Base-by-base conservation (phyloP, 2,113 vertebrate genomes). In the Chiloscyllium plagiosum region DNA sequence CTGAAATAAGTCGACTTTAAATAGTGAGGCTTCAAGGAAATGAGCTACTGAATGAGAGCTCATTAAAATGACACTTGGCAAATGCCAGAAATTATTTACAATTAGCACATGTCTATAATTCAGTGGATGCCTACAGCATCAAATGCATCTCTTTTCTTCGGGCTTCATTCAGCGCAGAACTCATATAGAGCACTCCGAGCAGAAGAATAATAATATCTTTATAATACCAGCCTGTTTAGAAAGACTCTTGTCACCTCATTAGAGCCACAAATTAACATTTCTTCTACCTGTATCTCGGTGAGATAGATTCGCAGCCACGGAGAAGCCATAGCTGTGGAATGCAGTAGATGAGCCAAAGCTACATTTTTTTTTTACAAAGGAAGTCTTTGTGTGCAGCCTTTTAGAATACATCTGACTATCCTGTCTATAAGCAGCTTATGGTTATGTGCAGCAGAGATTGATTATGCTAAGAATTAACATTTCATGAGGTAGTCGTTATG, bases 1-100 rank as follows among this genome's bases (percentile, higher is more conserved):
- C 37, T 29, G 66, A 70, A 94, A 94, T 20, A 70, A 94, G 66
- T 68, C 69, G 66, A 69, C 92, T 47, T 94, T 42, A 94, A 69
- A 68, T 42, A 69, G 37, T 26, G 66, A 47, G 92, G 69, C 47
- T 94, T 70, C 69, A 94, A 94, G 65, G 92, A 94, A 47, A 94
- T 19, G 65, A 94, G 92, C 66, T 47, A 94, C 6, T 94, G 92
- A 94, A 94, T 94, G 65, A 8, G 22, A 70, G 68, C 66, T 50
- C 92, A 94, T 94, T 94, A 95, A 95, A 72, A 94, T 94, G 66
- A 69, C 92, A 95, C 68, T 52, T 47, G 2, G 65, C 92, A 72
- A 95, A 95, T 95, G 69, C 68, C 94, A 95, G 94, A 95, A 95
- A 95, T 95, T 47, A 95, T 50, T 95, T 72, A 95, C 68, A 72